Conservation (phyloP, 2,113 vertebrate species). For the Phalacrocorax brasilianus region DNA sequence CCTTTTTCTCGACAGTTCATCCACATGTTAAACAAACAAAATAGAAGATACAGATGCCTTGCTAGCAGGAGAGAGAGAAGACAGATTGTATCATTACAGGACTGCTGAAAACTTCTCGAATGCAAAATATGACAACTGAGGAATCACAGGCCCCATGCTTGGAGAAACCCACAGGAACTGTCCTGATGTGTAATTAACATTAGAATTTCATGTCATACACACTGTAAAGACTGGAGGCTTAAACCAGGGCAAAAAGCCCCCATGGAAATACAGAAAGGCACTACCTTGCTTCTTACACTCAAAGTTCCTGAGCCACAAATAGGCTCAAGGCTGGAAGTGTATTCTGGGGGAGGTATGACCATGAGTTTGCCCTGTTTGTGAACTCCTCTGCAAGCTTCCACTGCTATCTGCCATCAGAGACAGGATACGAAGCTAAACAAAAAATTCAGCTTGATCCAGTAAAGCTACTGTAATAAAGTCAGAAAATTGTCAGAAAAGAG, state of each 20-base stretch:
- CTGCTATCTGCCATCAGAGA: neutral
- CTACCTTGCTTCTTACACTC: neutral
- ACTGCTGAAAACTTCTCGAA: neutral
- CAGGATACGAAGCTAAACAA: neutral
- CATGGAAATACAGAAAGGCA: neutral
- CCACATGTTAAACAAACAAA: neutral
- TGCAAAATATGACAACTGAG: neutral
- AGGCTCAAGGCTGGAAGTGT: neutral
- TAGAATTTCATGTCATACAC: neutral
- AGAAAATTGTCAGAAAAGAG: neutral
- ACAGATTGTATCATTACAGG: neutral
- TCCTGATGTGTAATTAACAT: neutral
- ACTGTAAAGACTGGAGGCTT: neutral
- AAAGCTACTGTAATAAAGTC: neutral
- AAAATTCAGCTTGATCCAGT: neutral
- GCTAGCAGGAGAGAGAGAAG: neutral
- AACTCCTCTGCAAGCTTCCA: neutral
- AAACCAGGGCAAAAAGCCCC: neutral
- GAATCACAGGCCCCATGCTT: neutral
- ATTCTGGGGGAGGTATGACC: neutral
- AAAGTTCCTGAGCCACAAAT: neutral
- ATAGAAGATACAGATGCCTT: neutral
- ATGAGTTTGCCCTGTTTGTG: neutral
- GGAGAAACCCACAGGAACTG: neutral
- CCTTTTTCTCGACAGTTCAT: neutral